These are phyloP conservation scores for Euura lappo DNA, from an alignment of 1,140 invertebrate species.

Conservation along the genomic window DNA sequence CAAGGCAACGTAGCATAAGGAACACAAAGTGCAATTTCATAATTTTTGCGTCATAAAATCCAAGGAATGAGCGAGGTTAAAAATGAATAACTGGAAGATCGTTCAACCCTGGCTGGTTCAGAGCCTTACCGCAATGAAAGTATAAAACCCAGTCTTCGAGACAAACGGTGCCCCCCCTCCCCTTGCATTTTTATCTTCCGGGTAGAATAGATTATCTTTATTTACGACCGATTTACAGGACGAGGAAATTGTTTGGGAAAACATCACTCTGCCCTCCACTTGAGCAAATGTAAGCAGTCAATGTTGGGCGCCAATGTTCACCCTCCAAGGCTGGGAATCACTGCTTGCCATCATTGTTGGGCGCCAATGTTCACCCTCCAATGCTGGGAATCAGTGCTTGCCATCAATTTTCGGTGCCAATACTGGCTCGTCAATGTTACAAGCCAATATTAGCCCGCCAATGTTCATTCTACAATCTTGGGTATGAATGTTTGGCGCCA, in stretches of 20 bases:
- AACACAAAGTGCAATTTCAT: constrained; percentile 58
- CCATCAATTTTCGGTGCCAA: no score
- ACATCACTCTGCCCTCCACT: no score
- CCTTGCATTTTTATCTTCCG: constrained; percentile 56
- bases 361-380: no score
- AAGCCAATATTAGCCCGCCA: no score
- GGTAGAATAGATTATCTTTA: constrained; percentile 62
- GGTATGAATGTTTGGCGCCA: no score
- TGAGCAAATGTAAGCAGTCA: no score
- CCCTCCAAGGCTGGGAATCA: no score
- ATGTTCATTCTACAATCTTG: no score
- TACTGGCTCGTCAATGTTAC: no score
- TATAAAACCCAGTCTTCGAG: not conserved
- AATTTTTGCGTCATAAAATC: constrained; percentile 61
- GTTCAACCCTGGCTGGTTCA: constrained; percentile 38
- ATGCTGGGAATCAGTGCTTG: no score
- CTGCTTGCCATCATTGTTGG: no score
- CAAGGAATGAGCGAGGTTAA: constrained; percentile 57
- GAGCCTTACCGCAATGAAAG: not conserved
- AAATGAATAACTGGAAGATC: constrained; percentile 56
- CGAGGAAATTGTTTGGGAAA: not conserved
- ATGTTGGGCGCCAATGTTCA: no score
- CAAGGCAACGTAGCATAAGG: constrained; percentile 22
- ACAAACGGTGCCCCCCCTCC: not conserved
- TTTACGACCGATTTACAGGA: constrained; percentile 57